Conservation (phyloP, 2,888 invertebrate genomes). For the Sylvicola cinctus region DNA sequence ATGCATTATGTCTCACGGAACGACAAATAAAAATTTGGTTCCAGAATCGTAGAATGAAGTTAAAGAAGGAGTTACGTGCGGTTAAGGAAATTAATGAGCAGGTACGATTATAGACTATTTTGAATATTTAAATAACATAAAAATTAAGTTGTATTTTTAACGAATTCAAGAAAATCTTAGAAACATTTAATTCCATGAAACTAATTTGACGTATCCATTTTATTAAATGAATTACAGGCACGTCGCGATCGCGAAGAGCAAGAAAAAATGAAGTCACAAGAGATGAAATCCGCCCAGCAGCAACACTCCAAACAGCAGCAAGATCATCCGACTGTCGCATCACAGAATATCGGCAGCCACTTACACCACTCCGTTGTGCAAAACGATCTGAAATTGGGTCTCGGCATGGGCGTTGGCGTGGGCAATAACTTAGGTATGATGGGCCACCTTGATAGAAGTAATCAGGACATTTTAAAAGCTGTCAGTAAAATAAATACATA, state of each 20-base stretch:
- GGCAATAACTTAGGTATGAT: constrained; percentile 26
- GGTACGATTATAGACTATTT: too few species aligned
- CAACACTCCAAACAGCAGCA: constrained; percentile 34
- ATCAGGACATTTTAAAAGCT: constrained; percentile 13
- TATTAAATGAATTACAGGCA: constrained; percentile 81
- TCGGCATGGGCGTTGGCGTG: constrained; percentile 24
- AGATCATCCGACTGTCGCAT: constrained; percentile 6
- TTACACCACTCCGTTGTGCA: constrained; percentile 26
- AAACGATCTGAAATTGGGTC: constrained; percentile 25
- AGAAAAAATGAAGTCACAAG: constrained; percentile 77
- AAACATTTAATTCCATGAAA: too few species aligned
- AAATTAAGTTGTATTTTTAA: too few species aligned
- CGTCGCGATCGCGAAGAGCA: constrained; percentile 78
- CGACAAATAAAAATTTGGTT: constrained; percentile 98
- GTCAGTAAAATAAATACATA: constrained; percentile 28
- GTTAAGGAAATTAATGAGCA: constrained; percentile 96
- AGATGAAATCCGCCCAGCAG: constrained; percentile 68
- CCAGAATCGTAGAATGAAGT: constrained; percentile 95
- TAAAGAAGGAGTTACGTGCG: constrained; percentile 94
- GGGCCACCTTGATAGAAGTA: constrained; percentile 24
- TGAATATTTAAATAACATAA: too few species aligned
- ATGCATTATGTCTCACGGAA: constrained; percentile 89
- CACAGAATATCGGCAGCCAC: constrained; percentile 14
- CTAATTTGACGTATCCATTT: too few species aligned
- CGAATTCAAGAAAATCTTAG: too few species aligned